phyloP scores from a whole-genome alignment of 2,113 vertebrate species.

The Bombycilla garrulus region DNA sequence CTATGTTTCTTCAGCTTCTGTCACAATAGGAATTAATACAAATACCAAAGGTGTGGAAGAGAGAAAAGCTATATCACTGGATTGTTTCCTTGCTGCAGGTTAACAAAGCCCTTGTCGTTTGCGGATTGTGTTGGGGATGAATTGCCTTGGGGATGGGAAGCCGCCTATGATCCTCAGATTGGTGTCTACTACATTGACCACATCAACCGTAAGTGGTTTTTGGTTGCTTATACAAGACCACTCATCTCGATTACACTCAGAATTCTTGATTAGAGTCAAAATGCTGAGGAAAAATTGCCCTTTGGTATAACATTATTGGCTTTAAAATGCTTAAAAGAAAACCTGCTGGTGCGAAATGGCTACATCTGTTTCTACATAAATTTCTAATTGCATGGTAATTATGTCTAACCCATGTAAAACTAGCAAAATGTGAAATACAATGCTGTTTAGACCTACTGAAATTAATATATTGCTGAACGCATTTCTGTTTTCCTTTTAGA shows the following conservation, averaged over 20 bases:
- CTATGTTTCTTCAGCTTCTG: background rate
- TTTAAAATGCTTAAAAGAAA: background rate
- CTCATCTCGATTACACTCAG: background rate
- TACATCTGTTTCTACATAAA: background rate
- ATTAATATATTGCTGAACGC: background rate
- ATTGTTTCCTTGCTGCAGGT: constrained; percentile 63
- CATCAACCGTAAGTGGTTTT: constrained; percentile 80
- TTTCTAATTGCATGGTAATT: background rate
- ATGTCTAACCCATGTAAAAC: background rate
- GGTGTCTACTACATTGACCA: constrained; percentile 86
- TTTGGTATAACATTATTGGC: background rate
- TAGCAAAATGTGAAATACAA: background rate
- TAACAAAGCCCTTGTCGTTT: constrained; percentile 85
- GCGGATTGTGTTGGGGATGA: constrained; percentile 87
- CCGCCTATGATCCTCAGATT: constrained; percentile 81
- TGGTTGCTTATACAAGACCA: background rate
- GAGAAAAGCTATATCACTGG: background rate
- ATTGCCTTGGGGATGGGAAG: constrained; percentile 85
- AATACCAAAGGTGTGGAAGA: background rate
- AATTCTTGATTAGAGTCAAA: background rate
- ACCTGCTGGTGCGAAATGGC: background rate
- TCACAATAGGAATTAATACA: background rate
- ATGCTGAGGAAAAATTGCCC: background rate
- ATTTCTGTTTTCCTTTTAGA: background rate
- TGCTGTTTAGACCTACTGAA: background rate